Evolutionary conservation across 2,113 vertebrate species (phyloP).

Genomic region (Tachuris rubrigastra): DNA sequence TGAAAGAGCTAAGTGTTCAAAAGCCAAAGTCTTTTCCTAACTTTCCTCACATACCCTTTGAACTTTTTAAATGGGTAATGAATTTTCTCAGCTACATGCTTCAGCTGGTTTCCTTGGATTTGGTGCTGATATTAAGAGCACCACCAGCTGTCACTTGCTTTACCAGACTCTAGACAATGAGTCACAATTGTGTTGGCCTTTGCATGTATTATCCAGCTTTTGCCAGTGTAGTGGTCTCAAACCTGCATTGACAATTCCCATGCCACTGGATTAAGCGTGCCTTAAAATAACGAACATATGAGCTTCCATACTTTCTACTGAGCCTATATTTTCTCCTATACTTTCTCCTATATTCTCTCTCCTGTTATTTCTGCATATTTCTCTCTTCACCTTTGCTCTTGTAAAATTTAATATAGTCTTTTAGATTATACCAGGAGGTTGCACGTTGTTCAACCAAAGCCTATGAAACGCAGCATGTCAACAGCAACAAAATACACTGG

Average conservation of each 20-base stretch:
- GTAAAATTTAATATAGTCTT: background rate
- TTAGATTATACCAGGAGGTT: background rate
- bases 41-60: slow-evolving; percentile 28
- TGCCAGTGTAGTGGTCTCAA: background rate
- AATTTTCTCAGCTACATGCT: slow-evolving; percentile 28
- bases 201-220: background rate
- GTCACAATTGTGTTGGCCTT: slow-evolving; percentile 44
- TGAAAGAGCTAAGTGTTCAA: background rate
- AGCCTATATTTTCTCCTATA: background rate
- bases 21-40: background rate
- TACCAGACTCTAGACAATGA: slow-evolving; percentile 35
- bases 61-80: slow-evolving; percentile 40
- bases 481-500: background rate
- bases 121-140: slow-evolving; percentile 45
- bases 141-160: slow-evolving; percentile 44
- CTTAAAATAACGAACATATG: background rate
- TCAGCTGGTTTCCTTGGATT: slow-evolving; percentile 51
- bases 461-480: background rate
- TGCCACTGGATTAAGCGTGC: background rate
- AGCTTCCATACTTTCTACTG: background rate
- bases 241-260: background rate
- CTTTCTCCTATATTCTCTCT: background rate
- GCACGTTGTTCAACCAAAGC: background rate
- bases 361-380: background rate
- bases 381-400: background rate